Evolutionary conservation across 2,797 vertebrate species (phyloP).

Genomic region (Mormyrops attenuatus): DNA sequence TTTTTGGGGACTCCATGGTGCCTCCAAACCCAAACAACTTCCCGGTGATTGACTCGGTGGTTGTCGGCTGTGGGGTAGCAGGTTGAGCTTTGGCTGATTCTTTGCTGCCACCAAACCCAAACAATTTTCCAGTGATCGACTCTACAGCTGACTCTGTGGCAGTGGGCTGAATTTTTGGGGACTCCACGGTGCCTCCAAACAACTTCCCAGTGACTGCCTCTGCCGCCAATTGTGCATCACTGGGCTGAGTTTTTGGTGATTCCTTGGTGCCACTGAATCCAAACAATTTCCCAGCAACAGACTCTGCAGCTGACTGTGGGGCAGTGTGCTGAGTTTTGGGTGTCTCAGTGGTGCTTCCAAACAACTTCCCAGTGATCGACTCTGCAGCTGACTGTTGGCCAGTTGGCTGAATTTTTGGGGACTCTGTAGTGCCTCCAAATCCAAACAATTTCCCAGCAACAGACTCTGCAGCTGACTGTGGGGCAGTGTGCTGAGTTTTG

Average conservation of each 20-base stretch:
- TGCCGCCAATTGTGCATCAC: constrained; percentile 52
- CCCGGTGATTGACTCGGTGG: neutral
- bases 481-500: neutral
- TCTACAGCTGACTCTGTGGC: neutral
- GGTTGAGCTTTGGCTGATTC: neutral
- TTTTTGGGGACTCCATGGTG: neutral
- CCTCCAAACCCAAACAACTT: neutral
- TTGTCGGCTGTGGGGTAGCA: neutral
- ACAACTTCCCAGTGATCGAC: neutral
- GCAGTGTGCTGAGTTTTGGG: neutral
- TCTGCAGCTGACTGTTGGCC: constrained; percentile 51
- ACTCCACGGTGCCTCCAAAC: neutral
- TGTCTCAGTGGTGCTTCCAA: neutral
- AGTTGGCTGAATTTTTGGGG: constrained; percentile 64
- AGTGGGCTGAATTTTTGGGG: neutral
- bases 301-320: constrained; percentile 41
- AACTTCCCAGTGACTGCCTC: neutral
- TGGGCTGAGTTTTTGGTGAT: constrained; percentile 64
- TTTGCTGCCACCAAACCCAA: constrained; percentile 52
- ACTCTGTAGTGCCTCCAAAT: constrained; percentile 72
- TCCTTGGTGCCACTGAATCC: constrained; percentile 74
- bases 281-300: constrained; percentile 49
- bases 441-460: constrained; percentile 56
- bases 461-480: constrained; percentile 41
- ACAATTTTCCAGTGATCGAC: constrained; percentile 61